phyloP scores from a whole-genome alignment of 2,888 invertebrate genomes.

The Diogma glabrata region DNA sequence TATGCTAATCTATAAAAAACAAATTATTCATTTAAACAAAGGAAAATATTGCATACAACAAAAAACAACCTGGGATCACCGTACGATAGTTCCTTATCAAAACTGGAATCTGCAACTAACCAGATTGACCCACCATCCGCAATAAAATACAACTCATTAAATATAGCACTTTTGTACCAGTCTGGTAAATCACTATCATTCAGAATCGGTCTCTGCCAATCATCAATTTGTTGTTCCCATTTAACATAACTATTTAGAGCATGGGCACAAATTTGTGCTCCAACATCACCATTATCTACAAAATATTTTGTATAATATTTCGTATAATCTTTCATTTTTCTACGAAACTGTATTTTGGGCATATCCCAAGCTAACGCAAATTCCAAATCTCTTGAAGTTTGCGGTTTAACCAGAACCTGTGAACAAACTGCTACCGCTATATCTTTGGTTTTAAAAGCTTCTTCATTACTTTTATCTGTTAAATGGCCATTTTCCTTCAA shows the following conservation, averaged over 20 bases:
- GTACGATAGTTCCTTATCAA: constrained; percentile 43
- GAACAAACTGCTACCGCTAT: constrained; percentile 62
- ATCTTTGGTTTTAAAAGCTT: constrained; percentile 40
- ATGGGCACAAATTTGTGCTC: constrained; percentile 63
- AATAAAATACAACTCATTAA: constrained; percentile 89
- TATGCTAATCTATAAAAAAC: constrained; percentile 63
- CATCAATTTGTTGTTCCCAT: constrained; percentile 75
- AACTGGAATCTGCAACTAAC: constrained; percentile 48
- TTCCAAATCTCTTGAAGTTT: constrained; percentile 43
- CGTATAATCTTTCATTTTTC: constrained; percentile 51
- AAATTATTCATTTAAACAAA: no score
- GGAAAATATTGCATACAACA: no score
- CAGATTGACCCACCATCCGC: constrained; percentile 88
- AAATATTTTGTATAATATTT: constrained; percentile 79
- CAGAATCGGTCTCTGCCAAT: constrained; percentile 78
- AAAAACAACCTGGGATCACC: constrained; percentile 59
- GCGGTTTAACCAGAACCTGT: constrained; percentile 44
- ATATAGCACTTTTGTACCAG: constrained; percentile 93
- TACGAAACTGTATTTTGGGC: constrained; percentile 72
- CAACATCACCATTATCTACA: constrained; percentile 55
- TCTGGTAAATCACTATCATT: constrained; percentile 67
- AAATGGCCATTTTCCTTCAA: constrained; percentile 59
- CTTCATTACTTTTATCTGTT: constrained; percentile 30
- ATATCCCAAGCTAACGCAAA: constrained; percentile 85
- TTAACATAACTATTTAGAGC: constrained; percentile 60